These are phyloP conservation scores for Rhadinocentrus ornatus DNA, from an alignment of 2,797 vertebrate genomes.

Conservation along the genomic window DNA sequence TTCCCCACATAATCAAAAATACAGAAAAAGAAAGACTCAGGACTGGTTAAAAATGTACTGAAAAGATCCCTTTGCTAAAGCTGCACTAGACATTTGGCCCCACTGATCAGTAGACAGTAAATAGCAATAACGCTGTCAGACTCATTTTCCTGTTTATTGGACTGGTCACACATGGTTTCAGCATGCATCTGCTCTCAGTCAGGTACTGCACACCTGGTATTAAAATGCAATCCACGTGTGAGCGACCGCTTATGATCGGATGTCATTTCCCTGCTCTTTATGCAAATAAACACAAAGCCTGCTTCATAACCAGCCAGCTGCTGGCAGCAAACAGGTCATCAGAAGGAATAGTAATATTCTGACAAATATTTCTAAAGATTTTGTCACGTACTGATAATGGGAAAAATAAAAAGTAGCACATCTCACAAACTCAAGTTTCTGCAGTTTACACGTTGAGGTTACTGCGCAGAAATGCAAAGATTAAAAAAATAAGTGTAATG, in stretches of 20 bases:
- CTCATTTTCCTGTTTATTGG: neutral
- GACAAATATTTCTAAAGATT: neutral
- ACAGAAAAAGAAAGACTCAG: neutral
- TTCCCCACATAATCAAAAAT: too few species aligned
- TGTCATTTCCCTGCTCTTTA: neutral
- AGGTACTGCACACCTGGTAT: neutral
- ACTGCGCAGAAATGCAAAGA: neutral
- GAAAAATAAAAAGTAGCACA: neutral
- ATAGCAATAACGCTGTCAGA: neutral
- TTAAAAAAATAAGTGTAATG: neutral
- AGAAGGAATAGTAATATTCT: neutral
- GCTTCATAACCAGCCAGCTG: neutral
- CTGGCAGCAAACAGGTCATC: neutral
- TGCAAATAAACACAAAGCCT: neutral
- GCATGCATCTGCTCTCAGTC: neutral
- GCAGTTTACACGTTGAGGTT: neutral
- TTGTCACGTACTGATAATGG: neutral
- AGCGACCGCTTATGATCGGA: neutral
- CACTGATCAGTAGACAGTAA: neutral
- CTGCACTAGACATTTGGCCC: too few species aligned
- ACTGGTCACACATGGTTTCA: neutral
- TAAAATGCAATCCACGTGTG: neutral
- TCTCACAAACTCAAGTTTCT: neutral
- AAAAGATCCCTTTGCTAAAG: too few species aligned
- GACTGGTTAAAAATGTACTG: too few species aligned